phyloP scores from a whole-genome alignment of 2,888 invertebrate species.

The Chironomus tentans region DNA sequence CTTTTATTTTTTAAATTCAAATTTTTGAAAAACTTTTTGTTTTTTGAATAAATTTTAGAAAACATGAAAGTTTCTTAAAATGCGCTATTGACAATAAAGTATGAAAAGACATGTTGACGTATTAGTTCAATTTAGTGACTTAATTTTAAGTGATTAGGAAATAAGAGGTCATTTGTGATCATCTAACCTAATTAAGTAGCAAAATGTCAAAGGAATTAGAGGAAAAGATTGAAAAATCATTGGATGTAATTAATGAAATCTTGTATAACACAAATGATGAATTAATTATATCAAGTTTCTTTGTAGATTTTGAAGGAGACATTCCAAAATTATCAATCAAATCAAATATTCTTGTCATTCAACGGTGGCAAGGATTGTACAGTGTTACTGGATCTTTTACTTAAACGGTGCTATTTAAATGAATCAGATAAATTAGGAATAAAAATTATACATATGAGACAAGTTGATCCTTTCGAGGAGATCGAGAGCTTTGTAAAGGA shows the following conservation, averaged over 20 bases:
- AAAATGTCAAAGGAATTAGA: background rate
- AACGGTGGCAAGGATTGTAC: conserved; percentile 99
- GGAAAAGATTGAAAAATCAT: background rate
- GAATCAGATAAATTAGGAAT: conserved; percentile 36
- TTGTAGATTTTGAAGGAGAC: conserved; percentile 53
- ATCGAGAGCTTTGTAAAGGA: conserved; percentile 73
- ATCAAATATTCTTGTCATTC: conserved; percentile 82
- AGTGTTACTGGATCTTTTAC: conserved; percentile 58
- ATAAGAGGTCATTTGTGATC: too few species aligned
- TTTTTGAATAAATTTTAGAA: too few species aligned
- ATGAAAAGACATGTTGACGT: too few species aligned
- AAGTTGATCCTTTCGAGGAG: conserved; percentile 74
- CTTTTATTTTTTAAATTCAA: too few species aligned
- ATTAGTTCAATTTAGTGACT: too few species aligned
- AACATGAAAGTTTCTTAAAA: too few species aligned
- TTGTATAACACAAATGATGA: background rate
- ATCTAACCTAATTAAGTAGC: too few species aligned
- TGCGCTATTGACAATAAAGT: too few species aligned
- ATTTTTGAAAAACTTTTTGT: too few species aligned
- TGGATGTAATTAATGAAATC: background rate
- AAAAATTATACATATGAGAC: conserved; percentile 71
- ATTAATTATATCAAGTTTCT: conserved; percentile 28
- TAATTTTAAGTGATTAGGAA: too few species aligned
- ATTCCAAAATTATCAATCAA: conserved; percentile 52
- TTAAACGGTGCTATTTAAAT: too few species aligned